These are phyloP conservation scores for Anser cygnoides DNA, from an alignment of 2,113 vertebrate species.

Conservation along the genomic window DNA sequence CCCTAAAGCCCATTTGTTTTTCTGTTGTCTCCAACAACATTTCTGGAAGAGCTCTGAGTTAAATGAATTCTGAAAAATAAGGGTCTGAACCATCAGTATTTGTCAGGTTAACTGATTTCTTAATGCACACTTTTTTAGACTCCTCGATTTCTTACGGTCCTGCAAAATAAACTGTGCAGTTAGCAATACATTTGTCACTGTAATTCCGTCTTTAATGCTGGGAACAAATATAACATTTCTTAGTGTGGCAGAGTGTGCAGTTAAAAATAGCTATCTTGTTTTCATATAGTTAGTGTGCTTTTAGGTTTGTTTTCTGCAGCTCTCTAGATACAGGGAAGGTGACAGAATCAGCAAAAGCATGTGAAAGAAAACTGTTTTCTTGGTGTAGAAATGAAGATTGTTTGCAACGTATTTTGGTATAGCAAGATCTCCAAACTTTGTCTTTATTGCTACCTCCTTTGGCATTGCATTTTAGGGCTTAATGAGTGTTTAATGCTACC, in stretches of 20 bases:
- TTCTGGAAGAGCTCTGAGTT: not conserved
- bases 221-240: conserved; percentile 58
- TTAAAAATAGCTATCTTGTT: conserved; percentile 60
- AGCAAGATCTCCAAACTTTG: not conserved
- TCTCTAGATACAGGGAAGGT: not conserved
- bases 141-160: not conserved
- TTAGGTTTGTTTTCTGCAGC: not conserved
- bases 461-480: not conserved
- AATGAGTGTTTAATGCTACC: accelerated
- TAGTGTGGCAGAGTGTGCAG: not conserved
- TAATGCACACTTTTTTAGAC: not conserved
- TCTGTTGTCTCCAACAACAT: not conserved
- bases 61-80: conserved; percentile 30
- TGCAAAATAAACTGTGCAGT: conserved; percentile 49
- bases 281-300: not conserved
- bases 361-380: not conserved
- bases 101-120: conserved; percentile 50
- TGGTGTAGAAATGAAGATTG: not conserved
- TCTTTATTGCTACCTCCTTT: not conserved
- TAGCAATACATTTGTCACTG: conserved; percentile 58
- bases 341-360: not conserved
- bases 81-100: conserved; percentile 4
- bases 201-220: conserved; percentile 27
- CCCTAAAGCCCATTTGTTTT: not conserved
- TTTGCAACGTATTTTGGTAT: not conserved